Percentiles rank a stretch among this genome's conserved stretches.
Evolutionary conservation across 1,140 invertebrate genomes (phyloP).

Genomic region (Melipona quadrifasciata): DNA sequence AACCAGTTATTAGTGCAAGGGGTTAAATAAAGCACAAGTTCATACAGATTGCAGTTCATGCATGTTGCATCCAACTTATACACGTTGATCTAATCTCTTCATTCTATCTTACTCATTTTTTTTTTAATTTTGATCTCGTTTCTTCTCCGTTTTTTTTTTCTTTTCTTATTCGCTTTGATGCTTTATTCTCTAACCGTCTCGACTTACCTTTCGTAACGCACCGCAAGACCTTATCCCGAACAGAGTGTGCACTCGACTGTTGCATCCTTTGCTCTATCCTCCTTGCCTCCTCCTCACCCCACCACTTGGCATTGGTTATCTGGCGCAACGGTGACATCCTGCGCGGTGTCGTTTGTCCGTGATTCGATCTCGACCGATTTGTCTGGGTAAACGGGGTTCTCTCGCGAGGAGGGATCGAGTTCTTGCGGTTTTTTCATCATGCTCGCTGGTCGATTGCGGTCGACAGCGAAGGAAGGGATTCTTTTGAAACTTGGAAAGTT

Average conservation of each 20-base stretch:
- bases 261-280: neutral
- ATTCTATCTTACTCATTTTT: neutral
- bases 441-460: neutral
- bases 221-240: neutral
- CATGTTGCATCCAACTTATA: neutral
- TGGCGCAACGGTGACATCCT: constrained; percentile 30
- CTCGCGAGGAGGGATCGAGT: neutral
- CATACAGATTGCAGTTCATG: neutral
- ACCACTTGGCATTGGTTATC: neutral
- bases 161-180: neutral
- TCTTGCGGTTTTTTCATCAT: neutral
- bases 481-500: neutral
- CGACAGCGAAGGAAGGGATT: neutral
- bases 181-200: constrained; percentile 34
- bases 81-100: neutral
- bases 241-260: constrained; percentile 22
- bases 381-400: constrained; percentile 2
- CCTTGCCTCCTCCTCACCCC: neutral
- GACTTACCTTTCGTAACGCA: constrained; percentile 30
- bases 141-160: neutral
- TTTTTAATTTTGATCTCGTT: neutral
- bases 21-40: too few species aligned
- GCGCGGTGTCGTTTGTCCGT: constrained; percentile 14
- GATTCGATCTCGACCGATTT: constrained; percentile 24
- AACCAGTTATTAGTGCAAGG: too few species aligned